Percentiles rank a stretch among this genome's conserved stretches.
Conservation (phyloP, 2,797 vertebrate genomes). For the Oryzias dopingdopingensis region DNA sequence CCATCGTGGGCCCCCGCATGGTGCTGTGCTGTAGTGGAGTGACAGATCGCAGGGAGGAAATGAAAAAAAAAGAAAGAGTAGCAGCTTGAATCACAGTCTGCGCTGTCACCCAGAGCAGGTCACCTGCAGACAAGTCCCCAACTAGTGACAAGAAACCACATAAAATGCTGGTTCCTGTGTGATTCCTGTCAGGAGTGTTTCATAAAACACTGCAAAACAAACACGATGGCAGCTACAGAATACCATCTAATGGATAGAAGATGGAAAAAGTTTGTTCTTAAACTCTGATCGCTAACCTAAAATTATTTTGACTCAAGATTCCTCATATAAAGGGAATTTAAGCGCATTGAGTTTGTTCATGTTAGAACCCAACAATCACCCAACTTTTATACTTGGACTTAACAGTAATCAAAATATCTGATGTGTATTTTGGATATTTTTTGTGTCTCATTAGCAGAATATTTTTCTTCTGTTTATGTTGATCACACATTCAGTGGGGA, state of each 20-base stretch:
- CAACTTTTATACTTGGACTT: too few species aligned
- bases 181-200: constrained; percentile 28
- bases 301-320: too few species aligned
- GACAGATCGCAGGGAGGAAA: constrained; percentile 28
- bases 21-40: constrained; percentile 8
- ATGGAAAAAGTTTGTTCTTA: not conserved
- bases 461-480: too few species aligned
- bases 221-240: constrained; percentile 2
- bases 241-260: not conserved
- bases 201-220: constrained; percentile 22
- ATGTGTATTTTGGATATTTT: too few species aligned
- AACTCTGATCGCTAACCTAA: not conserved
- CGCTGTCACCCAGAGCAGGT: constrained; percentile 47
- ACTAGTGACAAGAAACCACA: constrained; percentile 33
- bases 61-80: constrained; percentile 30
- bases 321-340: too few species aligned
- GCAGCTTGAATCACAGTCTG: constrained; percentile 48
- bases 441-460: too few species aligned
- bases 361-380: too few species aligned
- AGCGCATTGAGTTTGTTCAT: too few species aligned
- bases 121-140: constrained; percentile 47
- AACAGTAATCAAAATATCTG: too few species aligned
- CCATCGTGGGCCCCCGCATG: constrained; percentile 11
- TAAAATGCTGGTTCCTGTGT: constrained; percentile 22
- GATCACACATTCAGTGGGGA: too few species aligned